Conservation (phyloP, 1,140 invertebrate genomes). For the Drosophila sechellia region DNA sequence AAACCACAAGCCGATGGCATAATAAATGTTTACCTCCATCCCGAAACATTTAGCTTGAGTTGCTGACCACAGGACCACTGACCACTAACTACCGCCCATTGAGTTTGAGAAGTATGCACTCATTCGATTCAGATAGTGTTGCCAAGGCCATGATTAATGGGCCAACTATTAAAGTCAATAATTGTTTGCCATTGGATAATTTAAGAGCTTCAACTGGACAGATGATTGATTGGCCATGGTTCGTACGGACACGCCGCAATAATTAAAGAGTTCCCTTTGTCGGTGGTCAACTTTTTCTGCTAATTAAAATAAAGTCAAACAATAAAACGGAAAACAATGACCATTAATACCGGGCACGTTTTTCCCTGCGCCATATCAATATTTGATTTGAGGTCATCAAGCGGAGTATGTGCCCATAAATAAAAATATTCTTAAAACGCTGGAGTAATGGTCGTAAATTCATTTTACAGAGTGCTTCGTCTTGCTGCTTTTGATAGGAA, state of each 20-base stretch:
- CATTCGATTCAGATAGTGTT: conserved; percentile 5
- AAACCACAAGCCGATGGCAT: conserved; percentile 24
- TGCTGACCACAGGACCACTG: conserved; percentile 24
- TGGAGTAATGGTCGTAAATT: not conserved
- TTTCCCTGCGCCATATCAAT: conserved; percentile 65
- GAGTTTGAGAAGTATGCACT: conserved; percentile 14
- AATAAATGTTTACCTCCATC: conserved; percentile 23
- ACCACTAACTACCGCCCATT: not conserved
- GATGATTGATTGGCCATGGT: conserved; percentile 40
- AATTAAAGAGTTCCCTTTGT: conserved; percentile 4
- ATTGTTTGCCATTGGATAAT: conserved; percentile 39
- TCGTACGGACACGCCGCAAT: conserved; percentile 1
- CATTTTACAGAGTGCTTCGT: not conserved
- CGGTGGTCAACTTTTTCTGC: conserved; percentile 15
- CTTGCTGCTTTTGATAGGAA: not conserved
- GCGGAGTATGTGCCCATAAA: not conserved
- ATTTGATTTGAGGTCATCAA: conserved; percentile 46
- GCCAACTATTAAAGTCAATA: conserved; percentile 53
- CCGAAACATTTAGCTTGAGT: not conserved
- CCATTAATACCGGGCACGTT: conserved; percentile 35
- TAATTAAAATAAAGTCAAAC: conserved; percentile 57
- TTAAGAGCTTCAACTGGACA: conserved; percentile 34
- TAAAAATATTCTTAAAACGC: not conserved
- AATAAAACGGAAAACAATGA: conserved; percentile 26
- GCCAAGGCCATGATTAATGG: conserved; percentile 42